Evolutionary conservation across 2,888 invertebrate genomes (phyloP), one percentile per base, ranked within the genome.

Genomic region (Thera obeliscata): DNA sequence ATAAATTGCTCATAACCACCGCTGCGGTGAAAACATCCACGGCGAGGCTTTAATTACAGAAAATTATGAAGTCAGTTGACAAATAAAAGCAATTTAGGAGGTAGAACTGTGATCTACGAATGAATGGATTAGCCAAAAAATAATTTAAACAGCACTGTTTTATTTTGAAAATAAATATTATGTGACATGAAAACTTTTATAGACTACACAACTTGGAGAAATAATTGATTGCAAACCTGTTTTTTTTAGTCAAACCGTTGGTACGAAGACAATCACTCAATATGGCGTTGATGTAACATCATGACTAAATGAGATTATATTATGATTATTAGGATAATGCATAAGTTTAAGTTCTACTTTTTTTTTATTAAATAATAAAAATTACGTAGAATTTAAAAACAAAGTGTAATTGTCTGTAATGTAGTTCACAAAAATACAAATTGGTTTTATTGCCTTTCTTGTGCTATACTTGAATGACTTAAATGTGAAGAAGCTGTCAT

Each of bases 1-100:
- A 81, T 81, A 82, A 87, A 87, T 86, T 83, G 82, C 82, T 82
- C 80, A 81, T 78, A 82, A 82, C 81, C 79, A 79, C 80, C 52
- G 50, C 71, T 73, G 82, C 83, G 83, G 83, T 87, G 84, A 85
- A 88, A 88, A 87, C 80, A 82, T 85, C 83, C 80, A 72, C 81
- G 81, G 83, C 81, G 85, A 85, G 85, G 84, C 89, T 91, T 91
- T 91, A 91, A 91, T 91, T 91, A 91, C 90, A 88, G 85, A 88
- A 89, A 90, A 90, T 86, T 89, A 91, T 91, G 89, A 90, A 90
- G 89, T 89, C 87, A 83, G 81, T 81, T 82, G 86, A 81, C 87
- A 84, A 87, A 89, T 89, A 84, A 88, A 89, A 88, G 86, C 89
- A 86, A 88, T 90, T 88, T 85, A 82, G 86, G 84, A 76, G 74